These are phyloP conservation scores for Selene dorsalis DNA, from an alignment of 2,797 vertebrate species.

Conservation along the genomic window DNA sequence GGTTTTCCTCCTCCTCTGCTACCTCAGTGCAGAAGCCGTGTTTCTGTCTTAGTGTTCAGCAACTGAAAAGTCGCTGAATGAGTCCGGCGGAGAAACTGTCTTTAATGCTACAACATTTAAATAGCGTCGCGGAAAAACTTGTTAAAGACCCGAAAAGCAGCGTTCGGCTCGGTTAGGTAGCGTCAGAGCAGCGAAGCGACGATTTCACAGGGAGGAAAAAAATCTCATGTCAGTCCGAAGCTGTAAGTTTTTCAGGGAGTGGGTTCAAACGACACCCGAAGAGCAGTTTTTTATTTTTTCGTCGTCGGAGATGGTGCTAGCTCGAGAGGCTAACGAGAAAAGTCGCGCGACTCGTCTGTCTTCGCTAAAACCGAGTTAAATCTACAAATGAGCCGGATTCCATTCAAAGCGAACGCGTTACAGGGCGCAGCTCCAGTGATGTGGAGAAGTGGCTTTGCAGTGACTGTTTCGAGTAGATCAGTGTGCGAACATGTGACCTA, in stretches of 20 bases:
- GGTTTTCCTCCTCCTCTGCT: slow-evolving; percentile 68
- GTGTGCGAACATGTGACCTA: slow-evolving; percentile 80
- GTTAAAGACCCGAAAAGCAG: neutral
- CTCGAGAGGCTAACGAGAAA: neutral
- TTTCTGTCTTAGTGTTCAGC: slow-evolving; percentile 70
- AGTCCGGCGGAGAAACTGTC: slow-evolving; percentile 5
- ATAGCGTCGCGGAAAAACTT: neutral
- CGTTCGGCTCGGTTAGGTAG: too few species aligned
- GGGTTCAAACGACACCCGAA: neutral
- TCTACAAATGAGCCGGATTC: neutral
- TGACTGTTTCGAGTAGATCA: slow-evolving; percentile 37
- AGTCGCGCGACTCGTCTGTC: neutral
- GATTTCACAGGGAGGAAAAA: neutral
- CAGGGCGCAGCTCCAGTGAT: neutral
- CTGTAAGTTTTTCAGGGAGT: slow-evolving; percentile 3
- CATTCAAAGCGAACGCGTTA: neutral
- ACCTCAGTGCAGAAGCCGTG: slow-evolving; percentile 76
- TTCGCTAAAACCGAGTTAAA: neutral
- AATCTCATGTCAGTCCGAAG: neutral
- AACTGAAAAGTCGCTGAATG: slow-evolving; percentile 75
- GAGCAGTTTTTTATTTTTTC: rapidly evolving
- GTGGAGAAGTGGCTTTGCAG: slow-evolving; percentile 33
- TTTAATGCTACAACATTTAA: slow-evolving; percentile 33
- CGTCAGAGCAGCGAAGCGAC: rapidly evolving
- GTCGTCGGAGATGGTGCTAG: neutral